Conservation (phyloP, 2,797 vertebrate genomes). For the Distichodus sexfasciatus region DNA sequence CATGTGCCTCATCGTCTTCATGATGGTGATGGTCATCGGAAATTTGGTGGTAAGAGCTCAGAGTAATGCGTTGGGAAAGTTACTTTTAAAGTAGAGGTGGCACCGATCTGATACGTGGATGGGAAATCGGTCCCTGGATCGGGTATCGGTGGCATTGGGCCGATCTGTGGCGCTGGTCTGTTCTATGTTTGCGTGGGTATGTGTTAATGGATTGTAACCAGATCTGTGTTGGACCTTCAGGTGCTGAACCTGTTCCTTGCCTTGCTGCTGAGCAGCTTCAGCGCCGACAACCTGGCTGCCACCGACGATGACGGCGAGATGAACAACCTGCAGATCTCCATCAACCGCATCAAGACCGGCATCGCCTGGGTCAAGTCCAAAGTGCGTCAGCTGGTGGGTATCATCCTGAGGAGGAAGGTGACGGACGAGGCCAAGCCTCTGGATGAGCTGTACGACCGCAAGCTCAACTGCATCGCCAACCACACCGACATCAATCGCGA, state of each 20-base stretch:
- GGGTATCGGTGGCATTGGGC: no score
- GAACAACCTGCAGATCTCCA: constrained; percentile 97
- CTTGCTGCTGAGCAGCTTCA: constrained; percentile 98
- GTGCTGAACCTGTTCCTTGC: constrained; percentile 98
- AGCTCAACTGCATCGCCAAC: constrained; percentile 93
- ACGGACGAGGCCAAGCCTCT: constrained; percentile 91
- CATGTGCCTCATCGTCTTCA: constrained; percentile 98
- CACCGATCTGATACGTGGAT: no score
- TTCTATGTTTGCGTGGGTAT: no score
- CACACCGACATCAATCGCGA: constrained; percentile 94
- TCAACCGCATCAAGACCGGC: constrained; percentile 92
- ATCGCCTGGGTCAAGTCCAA: constrained; percentile 88
- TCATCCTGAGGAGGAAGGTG: constrained; percentile 82
- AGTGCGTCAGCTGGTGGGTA: constrained; percentile 77
- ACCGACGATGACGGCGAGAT: constrained; percentile 95
- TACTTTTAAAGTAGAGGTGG: not conserved
- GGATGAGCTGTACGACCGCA: constrained; percentile 92
- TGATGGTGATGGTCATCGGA: constrained; percentile 99
- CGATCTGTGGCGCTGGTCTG: no score
- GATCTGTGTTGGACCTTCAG: constrained; percentile 59
- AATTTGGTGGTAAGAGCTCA: constrained; percentile 91
- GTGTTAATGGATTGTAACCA: not conserved
- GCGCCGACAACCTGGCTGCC: constrained; percentile 95
- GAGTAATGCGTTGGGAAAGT: not conserved
- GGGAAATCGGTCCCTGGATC: no score